phyloP scores from a whole-genome alignment of 2,888 invertebrate species.

The Drosophila fungiperda region DNA sequence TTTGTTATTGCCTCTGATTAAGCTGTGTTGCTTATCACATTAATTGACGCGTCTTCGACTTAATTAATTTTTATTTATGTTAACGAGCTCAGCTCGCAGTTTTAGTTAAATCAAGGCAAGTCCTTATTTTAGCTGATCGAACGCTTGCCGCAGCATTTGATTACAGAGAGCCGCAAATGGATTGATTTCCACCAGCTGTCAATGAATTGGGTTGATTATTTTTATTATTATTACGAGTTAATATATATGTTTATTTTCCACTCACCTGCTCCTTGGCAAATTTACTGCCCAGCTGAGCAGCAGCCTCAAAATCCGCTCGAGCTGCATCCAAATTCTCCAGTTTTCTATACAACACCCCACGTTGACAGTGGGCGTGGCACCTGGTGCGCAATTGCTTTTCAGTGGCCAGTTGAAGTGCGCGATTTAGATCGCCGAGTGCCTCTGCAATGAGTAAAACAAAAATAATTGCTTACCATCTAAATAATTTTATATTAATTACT shows the following conservation, averaged over 20 bases:
- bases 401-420: constrained; percentile 89
- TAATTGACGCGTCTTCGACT: constrained; percentile 65
- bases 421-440: constrained; percentile 91
- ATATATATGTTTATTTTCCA: neutral
- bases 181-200: constrained; percentile 92
- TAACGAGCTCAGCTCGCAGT: constrained; percentile 53
- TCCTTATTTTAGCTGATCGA: constrained; percentile 86
- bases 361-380: constrained; percentile 93
- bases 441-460: constrained; percentile 85
- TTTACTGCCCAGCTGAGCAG: constrained; percentile 92
- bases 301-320: constrained; percentile 90
- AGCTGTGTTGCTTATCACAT: constrained; percentile 53
- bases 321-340: constrained; percentile 90
- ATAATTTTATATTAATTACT: neutral
- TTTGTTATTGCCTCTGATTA: constrained; percentile 31
- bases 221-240: neutral
- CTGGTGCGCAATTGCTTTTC: constrained; percentile 87
- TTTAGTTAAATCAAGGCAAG: constrained; percentile 61
- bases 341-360: constrained; percentile 91
- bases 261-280: constrained; percentile 94
- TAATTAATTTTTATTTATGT: constrained; percentile 77
- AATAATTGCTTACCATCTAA: neutral
- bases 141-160: constrained; percentile 94
- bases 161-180: constrained; percentile 98
- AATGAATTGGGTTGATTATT: neutral